Evolutionary conservation across 2,797 vertebrate genomes (phyloP), one percentile per base, ranked within the genome.

Genomic region (Enteromius argenteus): DNA sequence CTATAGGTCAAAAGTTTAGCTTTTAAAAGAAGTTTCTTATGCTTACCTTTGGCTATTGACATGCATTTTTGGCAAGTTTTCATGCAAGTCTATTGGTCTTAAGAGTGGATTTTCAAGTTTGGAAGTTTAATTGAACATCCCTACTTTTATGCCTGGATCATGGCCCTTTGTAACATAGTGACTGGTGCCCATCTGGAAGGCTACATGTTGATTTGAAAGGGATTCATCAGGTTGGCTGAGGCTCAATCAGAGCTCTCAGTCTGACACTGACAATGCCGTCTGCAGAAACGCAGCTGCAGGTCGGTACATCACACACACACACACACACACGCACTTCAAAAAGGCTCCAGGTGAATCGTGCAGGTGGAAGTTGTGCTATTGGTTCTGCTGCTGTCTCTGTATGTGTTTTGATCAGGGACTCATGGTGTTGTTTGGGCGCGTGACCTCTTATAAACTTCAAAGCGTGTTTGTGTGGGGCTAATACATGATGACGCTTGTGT

Each of bases 401-500:
- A 1, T 51, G 53, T 85, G 68, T 81, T 77, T 68, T 80, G 60
- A 71, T 69, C 14, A 56, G 39, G 68, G 72, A 83, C 73, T 68
- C 79, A 0, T 23, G 72, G 53, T 17, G 73, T 67, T 76, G 62
- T 88, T 84, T 66, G 51, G 66, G 86, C 21, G 15, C 2, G 32
- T 19, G 19, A 49, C 69, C 35, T 72, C 49, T 66, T 73, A 27
- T 21, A 30, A 56, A 79, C 39, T 83, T 62, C 60, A 86, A 56
- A 80, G 53, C 53, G 9, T 84, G 64, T 83, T 86, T 87, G 68
- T 79, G 23, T 81, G 85, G 86, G 84, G 68, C 66, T 77, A 71
- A 72, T 73, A 76, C 83, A 62, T 32, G 23, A 72, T 73, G 73
- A 79, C 39, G 73, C 66, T 51, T 66, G n/a, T 74, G 80, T 80